phyloP scores from a whole-genome alignment of 2,113 vertebrate species.

The Taxidea taxus region DNA sequence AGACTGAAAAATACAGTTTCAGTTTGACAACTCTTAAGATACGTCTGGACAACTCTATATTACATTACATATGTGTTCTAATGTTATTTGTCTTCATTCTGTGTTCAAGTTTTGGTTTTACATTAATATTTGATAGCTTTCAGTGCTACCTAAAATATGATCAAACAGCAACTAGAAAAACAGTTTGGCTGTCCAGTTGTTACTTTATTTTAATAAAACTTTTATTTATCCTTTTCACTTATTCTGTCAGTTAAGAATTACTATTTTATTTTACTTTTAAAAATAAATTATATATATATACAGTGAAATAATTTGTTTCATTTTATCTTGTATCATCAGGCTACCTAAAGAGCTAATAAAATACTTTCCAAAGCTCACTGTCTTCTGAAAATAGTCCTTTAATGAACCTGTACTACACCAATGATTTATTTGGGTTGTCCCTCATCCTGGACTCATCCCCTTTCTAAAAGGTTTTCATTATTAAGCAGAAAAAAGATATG shows the following conservation, averaged over 20 bases:
- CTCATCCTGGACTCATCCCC: neutral
- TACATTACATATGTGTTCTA: neutral
- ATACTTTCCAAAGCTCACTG: neutral
- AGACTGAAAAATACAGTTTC: neutral
- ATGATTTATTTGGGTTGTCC: neutral
- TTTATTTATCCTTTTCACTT: neutral
- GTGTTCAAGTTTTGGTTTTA: conserved; percentile 24
- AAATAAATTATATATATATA: neutral
- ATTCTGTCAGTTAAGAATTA: neutral
- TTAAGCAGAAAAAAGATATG: neutral
- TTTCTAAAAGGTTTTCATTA: conserved; percentile 18
- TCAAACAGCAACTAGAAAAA: neutral
- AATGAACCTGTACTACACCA: neutral
- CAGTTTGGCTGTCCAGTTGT: neutral
- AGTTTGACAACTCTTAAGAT: neutral
- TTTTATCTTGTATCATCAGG: conserved; percentile 23
- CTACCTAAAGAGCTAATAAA: conserved; percentile 1
- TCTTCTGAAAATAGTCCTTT: neutral
- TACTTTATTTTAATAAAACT: conserved; percentile 23
- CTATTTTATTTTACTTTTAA: conserved; percentile 1
- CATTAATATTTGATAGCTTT: neutral
- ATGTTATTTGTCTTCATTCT: neutral
- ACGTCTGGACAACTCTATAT: neutral
- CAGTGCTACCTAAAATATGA: neutral
- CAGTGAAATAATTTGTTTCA: neutral